Percentiles rank a stretch among this genome's conserved stretches.
Evolutionary conservation across 2,113 vertebrate species (phyloP).

Genomic region (Zosterops lateralis): DNA sequence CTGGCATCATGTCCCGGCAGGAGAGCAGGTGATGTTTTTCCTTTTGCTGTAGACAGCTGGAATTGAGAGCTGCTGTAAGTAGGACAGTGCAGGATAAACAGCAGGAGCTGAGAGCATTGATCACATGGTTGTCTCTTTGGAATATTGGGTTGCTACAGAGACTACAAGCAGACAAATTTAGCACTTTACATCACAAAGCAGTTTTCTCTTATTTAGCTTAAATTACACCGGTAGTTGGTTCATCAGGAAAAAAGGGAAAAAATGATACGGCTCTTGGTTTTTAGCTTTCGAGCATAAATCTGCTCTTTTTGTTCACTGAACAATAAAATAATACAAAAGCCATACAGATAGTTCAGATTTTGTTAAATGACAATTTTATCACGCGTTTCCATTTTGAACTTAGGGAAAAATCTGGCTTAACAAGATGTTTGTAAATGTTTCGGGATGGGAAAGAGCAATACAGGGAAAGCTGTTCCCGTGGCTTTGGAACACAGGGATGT

Average conservation of each 20-base stretch:
- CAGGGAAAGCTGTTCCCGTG: background rate
- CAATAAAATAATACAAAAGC: background rate
- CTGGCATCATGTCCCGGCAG: conserved; percentile 33
- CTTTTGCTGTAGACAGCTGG: conserved; percentile 66
- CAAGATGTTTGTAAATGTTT: conserved; percentile 24
- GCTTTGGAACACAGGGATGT: background rate
- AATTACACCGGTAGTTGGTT: conserved; percentile 17
- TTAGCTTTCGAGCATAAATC: background rate
- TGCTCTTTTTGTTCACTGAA: background rate
- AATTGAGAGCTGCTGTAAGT: conserved; percentile 80
- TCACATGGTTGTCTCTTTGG: conserved; percentile 76
- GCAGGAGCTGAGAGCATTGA: conserved; percentile 80
- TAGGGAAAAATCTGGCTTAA: background rate
- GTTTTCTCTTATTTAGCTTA: conserved; percentile 55
- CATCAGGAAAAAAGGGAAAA: background rate
- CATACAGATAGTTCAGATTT: background rate
- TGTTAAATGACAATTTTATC: background rate
- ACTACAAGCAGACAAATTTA: conserved; percentile 79
- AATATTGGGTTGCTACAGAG: conserved; percentile 79
- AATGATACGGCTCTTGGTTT: background rate
- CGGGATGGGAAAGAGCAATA: background rate
- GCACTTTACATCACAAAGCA: conserved; percentile 73
- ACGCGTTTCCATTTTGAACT: background rate
- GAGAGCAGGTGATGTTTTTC: conserved; percentile 67
- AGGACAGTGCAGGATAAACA: conserved; percentile 84